A percentile compares a stretch with the other conserved stretches of the same genome.
Evolutionary conservation across 2,888 invertebrate species (phyloP).

Genomic region (Ennomos fuscantarius): DNA sequence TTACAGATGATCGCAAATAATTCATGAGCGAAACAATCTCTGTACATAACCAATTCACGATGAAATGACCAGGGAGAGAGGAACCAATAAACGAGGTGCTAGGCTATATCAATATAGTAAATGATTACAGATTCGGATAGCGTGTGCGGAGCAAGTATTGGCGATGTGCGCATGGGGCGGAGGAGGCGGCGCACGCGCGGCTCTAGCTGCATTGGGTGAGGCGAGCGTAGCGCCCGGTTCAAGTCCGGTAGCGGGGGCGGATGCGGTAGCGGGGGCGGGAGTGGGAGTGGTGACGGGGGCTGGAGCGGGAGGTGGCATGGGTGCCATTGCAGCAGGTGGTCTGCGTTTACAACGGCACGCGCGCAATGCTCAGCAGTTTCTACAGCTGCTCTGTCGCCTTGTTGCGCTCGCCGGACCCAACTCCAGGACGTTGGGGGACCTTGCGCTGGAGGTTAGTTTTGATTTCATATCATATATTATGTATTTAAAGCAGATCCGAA

Average conservation of each 20-base stretch:
- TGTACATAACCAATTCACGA: no score
- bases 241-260: slow-evolving; percentile 46
- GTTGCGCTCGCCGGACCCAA: slow-evolving; percentile 89
- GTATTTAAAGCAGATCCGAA: no score
- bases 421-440: slow-evolving; percentile 87
- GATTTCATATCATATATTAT: background rate
- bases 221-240: slow-evolving; percentile 41
- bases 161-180: slow-evolving; percentile 93
- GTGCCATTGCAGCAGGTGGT: slow-evolving; percentile 55
- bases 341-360: slow-evolving; percentile 83
- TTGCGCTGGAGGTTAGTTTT: slow-evolving; percentile 63
- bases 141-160: slow-evolving; percentile 93
- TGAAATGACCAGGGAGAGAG: no score
- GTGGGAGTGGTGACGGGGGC: slow-evolving; percentile 83
- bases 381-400: slow-evolving; percentile 89
- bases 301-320: slow-evolving; percentile 84
- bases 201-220: slow-evolving; percentile 66
- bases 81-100: background rate
- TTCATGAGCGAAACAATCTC: no score
- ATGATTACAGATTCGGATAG: slow-evolving; percentile 86
- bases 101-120: background rate
- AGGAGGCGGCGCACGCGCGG: slow-evolving; percentile 74
- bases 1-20: no score
- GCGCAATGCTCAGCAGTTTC: slow-evolving; percentile 91
- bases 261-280: slow-evolving; percentile 78